Conservation (phyloP, 53 echinoderm and acorn worm genomes). For the Temnopleurus reevesii region DNA sequence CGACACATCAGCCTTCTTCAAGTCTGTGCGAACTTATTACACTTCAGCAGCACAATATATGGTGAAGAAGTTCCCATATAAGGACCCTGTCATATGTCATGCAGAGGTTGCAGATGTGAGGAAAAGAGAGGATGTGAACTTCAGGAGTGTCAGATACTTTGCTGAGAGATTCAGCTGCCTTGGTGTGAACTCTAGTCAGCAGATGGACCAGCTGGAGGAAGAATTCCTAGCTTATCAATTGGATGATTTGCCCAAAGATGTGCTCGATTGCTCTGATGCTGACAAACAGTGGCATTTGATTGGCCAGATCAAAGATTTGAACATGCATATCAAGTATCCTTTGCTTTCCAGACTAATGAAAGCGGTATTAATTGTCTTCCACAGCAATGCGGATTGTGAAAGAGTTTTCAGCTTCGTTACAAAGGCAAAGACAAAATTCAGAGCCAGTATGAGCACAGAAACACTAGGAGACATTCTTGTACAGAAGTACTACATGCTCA, state of each 20-base stretch:
- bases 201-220: conserved; percentile 56
- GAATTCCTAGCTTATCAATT: conserved; percentile 59
- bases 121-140: conserved; percentile 25
- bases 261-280: conserved; percentile 21
- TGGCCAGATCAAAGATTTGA: conserved; percentile 50
- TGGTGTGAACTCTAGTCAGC: conserved; percentile 4
- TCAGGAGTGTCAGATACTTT: conserved; percentile 53
- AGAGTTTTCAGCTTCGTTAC: conserved; percentile 62
- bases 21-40: conserved; percentile 34
- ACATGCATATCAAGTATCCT: conserved; percentile 33
- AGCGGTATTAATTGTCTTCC: conserved; percentile 45
- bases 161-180: conserved; percentile 55
- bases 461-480: conserved; percentile 56
- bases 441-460: conserved; percentile 45
- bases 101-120: conserved; percentile 58
- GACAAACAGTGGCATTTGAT: conserved; percentile 57
- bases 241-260: conserved; percentile 47
- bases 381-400: conserved; percentile 69
- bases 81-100: conserved; percentile 56
- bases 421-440: conserved; percentile 60
- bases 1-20: conserved; percentile 38
- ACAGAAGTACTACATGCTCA: conserved; percentile 47
- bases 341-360: conserved; percentile 57
- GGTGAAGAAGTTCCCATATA: conserved; percentile 60
- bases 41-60: conserved; percentile 48